Base-by-base conservation (phyloP, 2,113 vertebrate species). In the Tachycineta bicolor region DNA sequence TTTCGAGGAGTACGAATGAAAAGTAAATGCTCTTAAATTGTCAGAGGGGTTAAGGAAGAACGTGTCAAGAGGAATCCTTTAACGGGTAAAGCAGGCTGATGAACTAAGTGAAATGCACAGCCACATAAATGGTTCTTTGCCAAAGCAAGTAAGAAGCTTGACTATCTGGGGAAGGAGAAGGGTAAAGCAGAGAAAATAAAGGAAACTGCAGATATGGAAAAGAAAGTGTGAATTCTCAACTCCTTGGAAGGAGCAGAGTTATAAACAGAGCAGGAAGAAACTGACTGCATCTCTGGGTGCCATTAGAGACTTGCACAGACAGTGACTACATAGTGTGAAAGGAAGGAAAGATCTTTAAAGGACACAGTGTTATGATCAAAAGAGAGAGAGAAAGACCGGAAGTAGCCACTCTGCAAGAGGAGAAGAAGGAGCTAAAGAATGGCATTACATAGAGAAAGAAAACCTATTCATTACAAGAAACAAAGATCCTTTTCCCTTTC, bases 401-500 rank as follows among this genome's bases (percentile, higher is more conserved):
- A 90, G 49, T 49, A 96, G 81, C 22, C 52, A 46, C 56, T 86
- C 34, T 77, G 52, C 25, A 80, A 88, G 52, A 90, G 59, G 8
- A 94, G 50, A 96, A 93, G 29, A 96, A 93, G 29, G 47, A 94
- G n/a, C 70, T 87, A 44, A 90, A 90, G 55, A 90, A 88, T n/a
- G 24, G 31, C 47, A 53, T 39, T 76, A 31, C 10, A 47, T 0
- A 58, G 43, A 33, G 29, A 86, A 88, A 93, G 28, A 89, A 87
- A 95, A 93, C 80, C 82, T 81, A 90, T 95, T 95, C 93, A 93
- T 94, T 83, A 90, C 5, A 78, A 60, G 79, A 96, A 95, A 95
- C 87, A 97, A 94, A 94, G 92, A 81, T 68, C 73, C 83, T 94
- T 96, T 75, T 64, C 76, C 49, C 77, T 93, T 92, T 94, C 92